Percentiles rank a stretch among this genome's conserved stretches.
These are phyloP conservation scores for Lochmaea capreae DNA, from an alignment of 2,888 invertebrate species.

Conservation along the genomic window DNA sequence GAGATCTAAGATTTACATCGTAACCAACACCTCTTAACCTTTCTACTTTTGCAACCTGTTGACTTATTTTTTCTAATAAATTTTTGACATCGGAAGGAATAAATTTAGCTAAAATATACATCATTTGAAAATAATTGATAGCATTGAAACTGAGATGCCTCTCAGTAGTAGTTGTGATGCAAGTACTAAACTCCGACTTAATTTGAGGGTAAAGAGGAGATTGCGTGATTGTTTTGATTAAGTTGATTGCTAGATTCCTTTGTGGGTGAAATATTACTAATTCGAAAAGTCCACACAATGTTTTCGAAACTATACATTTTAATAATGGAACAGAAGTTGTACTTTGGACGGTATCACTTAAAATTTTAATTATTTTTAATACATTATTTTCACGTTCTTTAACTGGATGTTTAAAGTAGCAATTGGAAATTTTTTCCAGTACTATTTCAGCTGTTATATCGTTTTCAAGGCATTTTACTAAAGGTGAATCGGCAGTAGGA, in stretches of 20 bases:
- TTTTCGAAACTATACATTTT: slow-evolving; percentile 52
- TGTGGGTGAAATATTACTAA: slow-evolving; percentile 60
- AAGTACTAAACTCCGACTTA: slow-evolving; percentile 54
- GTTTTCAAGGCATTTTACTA: slow-evolving; percentile 56
- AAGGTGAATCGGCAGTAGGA: slow-evolving; percentile 56
- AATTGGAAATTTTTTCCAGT: slow-evolving; percentile 57
- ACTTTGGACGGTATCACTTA: slow-evolving; percentile 54
- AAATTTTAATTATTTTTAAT: slow-evolving; percentile 57
- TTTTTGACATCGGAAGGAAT: slow-evolving; percentile 59
- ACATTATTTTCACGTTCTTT: slow-evolving; percentile 58
- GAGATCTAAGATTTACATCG: slow-evolving; percentile 64
- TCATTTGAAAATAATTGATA: slow-evolving; percentile 62
- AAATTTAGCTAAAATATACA: slow-evolving; percentile 58
- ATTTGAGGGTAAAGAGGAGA: slow-evolving; percentile 52
- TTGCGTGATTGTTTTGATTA: slow-evolving; percentile 54
- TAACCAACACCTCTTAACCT: slow-evolving; percentile 65
- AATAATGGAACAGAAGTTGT: slow-evolving; percentile 50
- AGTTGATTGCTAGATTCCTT: slow-evolving; percentile 55
- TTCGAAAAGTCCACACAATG: slow-evolving; percentile 57
- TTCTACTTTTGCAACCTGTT: slow-evolving; percentile 64
- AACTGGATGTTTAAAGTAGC: slow-evolving; percentile 57
- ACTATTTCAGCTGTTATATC: slow-evolving; percentile 52
- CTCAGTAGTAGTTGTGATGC: slow-evolving; percentile 59
- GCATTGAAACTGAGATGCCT: slow-evolving; percentile 66
- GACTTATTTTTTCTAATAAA: slow-evolving; percentile 59